Percentiles rank a stretch among this genome's conserved stretches.
phyloP scores from a whole-genome alignment of 64 coral and sea anemone genomes.

The Exaiptasia diaphana region DNA sequence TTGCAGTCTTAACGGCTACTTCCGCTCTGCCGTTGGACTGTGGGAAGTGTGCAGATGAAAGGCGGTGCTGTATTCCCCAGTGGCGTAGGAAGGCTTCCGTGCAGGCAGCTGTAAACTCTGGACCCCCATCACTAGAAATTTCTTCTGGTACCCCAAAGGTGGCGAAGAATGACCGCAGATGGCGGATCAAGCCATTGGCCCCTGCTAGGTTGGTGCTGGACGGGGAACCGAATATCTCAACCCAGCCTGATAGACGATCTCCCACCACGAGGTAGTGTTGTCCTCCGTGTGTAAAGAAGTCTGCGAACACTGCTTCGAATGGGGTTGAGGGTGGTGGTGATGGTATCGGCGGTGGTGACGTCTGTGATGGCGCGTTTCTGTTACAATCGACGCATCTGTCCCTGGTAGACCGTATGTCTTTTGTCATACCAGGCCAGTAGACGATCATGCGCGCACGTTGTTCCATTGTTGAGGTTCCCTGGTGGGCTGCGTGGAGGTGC shows the following conservation, averaged over 20 bases:
- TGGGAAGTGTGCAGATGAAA: constrained; percentile 17
- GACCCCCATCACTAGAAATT: constrained; percentile 6
- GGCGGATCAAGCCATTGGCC: background rate
- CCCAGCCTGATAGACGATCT: constrained; percentile 29
- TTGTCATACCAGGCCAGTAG: too few species aligned
- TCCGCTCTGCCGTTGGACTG: background rate
- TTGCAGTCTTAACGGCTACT: constrained; percentile 1
- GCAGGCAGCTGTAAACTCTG: background rate
- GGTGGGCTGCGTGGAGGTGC: too few species aligned
- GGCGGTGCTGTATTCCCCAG: constrained; percentile 1
- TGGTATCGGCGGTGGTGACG: too few species aligned
- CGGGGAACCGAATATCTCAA: constrained; percentile 14
- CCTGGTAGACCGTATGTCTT: too few species aligned
- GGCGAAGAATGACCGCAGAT: constrained; percentile 11
- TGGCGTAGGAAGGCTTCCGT: background rate
- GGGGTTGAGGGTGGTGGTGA: too few species aligned
- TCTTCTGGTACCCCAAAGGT: constrained; percentile 28
- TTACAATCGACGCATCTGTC: too few species aligned
- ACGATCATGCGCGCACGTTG: too few species aligned
- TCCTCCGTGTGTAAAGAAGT: background rate
- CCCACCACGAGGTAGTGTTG: constrained; percentile 12
- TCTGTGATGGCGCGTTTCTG: too few species aligned
- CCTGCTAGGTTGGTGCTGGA: constrained; percentile 15
- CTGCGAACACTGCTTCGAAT: too few species aligned
- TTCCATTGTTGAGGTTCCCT: too few species aligned